A percentile compares a stretch with the other conserved stretches of the same genome.
Evolutionary conservation across 2,113 vertebrate genomes (phyloP).

Genomic region (Opisthocomus hoazin): DNA sequence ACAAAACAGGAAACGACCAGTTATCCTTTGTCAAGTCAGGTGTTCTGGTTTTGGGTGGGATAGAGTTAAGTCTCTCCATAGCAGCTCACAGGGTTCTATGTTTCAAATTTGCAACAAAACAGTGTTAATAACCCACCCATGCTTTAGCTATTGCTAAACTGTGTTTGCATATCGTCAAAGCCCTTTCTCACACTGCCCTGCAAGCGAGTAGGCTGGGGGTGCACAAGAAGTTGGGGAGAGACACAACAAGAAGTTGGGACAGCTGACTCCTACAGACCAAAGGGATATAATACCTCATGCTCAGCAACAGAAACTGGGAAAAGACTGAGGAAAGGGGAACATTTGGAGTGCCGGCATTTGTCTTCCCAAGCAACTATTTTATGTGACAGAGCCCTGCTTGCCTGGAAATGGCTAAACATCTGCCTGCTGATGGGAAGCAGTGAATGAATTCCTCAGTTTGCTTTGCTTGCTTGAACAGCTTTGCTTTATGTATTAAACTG

Average conservation of each 20-base stretch:
- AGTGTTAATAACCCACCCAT: neutral
- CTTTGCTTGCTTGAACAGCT: neutral
- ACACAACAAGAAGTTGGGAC: neutral
- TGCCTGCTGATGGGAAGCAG: rapidly evolving
- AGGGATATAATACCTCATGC: too few species aligned
- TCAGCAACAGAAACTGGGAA: neutral
- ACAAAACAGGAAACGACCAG: neutral
- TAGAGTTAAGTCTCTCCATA: neutral
- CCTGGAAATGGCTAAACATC: neutral
- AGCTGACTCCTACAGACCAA: neutral
- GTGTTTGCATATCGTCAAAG: neutral
- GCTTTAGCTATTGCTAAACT: neutral
- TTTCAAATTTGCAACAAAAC: neutral
- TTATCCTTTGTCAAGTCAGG: neutral
- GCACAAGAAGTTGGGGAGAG: neutral
- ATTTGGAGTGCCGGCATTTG: rapidly evolving
- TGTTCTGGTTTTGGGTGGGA: neutral
- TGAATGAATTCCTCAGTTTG: neutral
- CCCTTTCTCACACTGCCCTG: rapidly evolving
- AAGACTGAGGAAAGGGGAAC: neutral
- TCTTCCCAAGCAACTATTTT: neutral
- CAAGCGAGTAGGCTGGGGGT: rapidly evolving
- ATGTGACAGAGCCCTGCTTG: neutral
- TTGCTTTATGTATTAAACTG: neutral
- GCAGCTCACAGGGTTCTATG: neutral